A percentile compares a stretch with the other conserved stretches of the same genome.
Conservation (phyloP, 2,797 vertebrate genomes). For the Antrozous pallidus region DNA sequence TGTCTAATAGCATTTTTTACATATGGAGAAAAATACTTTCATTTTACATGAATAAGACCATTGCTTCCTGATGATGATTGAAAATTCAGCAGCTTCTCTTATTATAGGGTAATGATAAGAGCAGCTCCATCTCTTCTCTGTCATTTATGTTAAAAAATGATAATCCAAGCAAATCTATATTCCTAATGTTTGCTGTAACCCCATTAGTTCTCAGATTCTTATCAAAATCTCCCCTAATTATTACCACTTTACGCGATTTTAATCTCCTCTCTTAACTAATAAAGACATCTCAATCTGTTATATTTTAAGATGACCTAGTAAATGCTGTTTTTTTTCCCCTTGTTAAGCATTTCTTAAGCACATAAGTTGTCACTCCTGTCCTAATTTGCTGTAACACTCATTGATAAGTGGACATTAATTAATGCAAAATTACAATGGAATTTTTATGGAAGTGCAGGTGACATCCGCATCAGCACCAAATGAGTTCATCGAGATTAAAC, state of each 20-base stretch:
- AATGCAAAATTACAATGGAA: conserved; percentile 74
- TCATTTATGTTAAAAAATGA: conserved; percentile 74
- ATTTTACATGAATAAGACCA: conserved; percentile 81
- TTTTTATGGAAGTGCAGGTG: conserved; percentile 76
- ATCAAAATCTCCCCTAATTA: conserved; percentile 67
- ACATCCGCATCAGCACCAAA: conserved; percentile 69
- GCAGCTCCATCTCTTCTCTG: conserved; percentile 61
- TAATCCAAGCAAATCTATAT: conserved; percentile 64
- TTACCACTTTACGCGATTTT: conserved; percentile 56
- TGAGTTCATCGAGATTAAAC: conserved; percentile 77
- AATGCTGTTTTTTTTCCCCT: neutral
- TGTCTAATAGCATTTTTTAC: conserved; percentile 83
- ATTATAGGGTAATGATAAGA: conserved; percentile 78
- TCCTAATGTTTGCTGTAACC: conserved; percentile 69
- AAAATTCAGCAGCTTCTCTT: conserved; percentile 79
- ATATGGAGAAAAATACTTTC: conserved; percentile 79
- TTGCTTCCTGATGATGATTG: conserved; percentile 79
- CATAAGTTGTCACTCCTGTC: conserved; percentile 37
- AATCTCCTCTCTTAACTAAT: conserved; percentile 62
- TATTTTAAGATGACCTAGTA: conserved; percentile 61
- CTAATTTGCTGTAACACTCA: conserved; percentile 57
- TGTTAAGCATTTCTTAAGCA: conserved; percentile 60
- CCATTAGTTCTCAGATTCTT: conserved; percentile 66
- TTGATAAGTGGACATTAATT: conserved; percentile 76
- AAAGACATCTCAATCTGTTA: conserved; percentile 5